phyloP scores from a whole-genome alignment of 2,888 invertebrate genomes.

The Falcaria lacertinaria region DNA sequence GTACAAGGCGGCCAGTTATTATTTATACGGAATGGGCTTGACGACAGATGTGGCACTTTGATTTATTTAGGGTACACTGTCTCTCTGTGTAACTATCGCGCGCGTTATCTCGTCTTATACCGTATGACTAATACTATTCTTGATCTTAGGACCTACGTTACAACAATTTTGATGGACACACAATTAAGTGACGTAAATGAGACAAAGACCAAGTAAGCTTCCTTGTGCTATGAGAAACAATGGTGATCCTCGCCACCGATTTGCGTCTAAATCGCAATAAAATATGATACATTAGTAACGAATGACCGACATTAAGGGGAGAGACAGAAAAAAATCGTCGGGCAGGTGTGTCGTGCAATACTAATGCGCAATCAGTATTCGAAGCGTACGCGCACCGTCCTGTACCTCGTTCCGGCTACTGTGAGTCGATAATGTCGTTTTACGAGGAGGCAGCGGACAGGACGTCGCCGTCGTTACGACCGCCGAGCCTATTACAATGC shows the following conservation, averaged over 20 bases:
- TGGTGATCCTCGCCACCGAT: constrained; percentile 53
- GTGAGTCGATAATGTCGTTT: constrained; percentile 79
- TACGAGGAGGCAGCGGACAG: constrained; percentile 76
- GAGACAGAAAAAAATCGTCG: constrained; percentile 73
- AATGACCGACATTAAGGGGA: constrained; percentile 78
- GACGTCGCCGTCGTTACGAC: constrained; percentile 78
- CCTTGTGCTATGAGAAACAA: constrained; percentile 58
- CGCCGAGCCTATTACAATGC: constrained; percentile 75
- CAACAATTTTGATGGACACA: not conserved
- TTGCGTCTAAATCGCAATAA: constrained; percentile 67
- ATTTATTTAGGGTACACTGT: constrained; percentile 58
- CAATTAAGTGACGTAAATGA: constrained; percentile 14
- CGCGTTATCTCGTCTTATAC: constrained; percentile 32
- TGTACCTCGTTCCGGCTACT: constrained; percentile 80
- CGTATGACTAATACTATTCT: constrained; percentile 35
- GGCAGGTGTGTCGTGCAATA: constrained; percentile 77
- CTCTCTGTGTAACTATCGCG: constrained; percentile 39
- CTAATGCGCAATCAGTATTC: constrained; percentile 78
- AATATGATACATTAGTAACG: constrained; percentile 72
- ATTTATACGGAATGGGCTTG: constrained; percentile 58
- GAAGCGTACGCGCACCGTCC: constrained; percentile 70
- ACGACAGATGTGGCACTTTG: constrained; percentile 61
- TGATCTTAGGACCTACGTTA: constrained; percentile 11
- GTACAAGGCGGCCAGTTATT: constrained; percentile 70
- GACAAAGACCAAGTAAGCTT: constrained; percentile 45